These are phyloP conservation scores for Sitta carolinensis DNA, from an alignment of 2,797 vertebrate genomes.

Conservation along the genomic window DNA sequence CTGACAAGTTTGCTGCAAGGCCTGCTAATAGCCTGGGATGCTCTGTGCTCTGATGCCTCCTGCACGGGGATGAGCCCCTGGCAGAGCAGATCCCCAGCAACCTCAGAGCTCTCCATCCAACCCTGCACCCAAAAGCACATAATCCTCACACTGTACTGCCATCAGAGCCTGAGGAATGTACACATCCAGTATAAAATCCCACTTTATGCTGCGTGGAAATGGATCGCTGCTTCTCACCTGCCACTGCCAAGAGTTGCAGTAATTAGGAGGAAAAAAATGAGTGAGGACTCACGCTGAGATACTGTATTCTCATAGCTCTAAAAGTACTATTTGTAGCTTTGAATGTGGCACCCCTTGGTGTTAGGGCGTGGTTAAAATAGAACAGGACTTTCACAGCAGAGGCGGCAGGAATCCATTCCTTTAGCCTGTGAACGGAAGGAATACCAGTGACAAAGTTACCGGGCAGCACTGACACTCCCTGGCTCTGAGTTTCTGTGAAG, in stretches of 20 bases:
- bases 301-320: neutral
- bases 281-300: neutral
- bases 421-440: neutral
- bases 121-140: accelerated
- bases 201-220: neutral
- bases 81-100: neutral
- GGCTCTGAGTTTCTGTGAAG: neutral
- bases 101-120: neutral
- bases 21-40: neutral
- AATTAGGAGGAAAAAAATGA: neutral
- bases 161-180: neutral
- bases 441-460: neutral
- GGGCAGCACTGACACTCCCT: neutral
- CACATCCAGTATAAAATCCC: neutral
- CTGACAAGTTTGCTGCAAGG: neutral
- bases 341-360: neutral
- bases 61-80: neutral
- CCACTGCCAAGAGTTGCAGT: neutral
- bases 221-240: neutral
- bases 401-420: neutral
- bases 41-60: neutral
- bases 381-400: neutral
- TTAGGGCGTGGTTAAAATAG: neutral
- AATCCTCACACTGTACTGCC: neutral
- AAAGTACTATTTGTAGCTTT: neutral